Evolutionary conservation across 2,797 vertebrate species (phyloP).

Genomic region (Petrocephalus schoutedeni): DNA sequence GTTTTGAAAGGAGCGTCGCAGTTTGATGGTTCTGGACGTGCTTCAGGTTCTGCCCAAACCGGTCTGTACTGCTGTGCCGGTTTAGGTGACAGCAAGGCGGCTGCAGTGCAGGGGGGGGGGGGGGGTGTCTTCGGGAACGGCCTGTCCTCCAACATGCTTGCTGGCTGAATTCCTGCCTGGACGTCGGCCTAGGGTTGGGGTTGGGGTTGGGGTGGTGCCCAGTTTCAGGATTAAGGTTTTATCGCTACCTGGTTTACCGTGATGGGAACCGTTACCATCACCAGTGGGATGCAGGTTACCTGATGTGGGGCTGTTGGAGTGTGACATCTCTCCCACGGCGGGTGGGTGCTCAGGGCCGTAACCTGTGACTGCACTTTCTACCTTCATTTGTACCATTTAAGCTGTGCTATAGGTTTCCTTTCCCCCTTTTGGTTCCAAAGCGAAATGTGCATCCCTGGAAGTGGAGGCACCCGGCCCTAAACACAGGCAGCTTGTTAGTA

Average conservation of each 20-base stretch:
- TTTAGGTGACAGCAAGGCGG: background rate
- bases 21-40: background rate
- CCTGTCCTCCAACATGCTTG: background rate
- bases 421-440: background rate
- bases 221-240: background rate
- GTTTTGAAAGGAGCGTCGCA: background rate
- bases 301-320: background rate
- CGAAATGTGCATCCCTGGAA: background rate
- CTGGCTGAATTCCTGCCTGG: background rate
- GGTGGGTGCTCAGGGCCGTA: background rate
- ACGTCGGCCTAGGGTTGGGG: no score
- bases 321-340: background rate
- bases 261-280: background rate
- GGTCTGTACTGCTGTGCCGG: background rate
- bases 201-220: background rate
- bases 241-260: background rate
- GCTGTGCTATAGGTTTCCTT: background rate
- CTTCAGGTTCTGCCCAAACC: background rate
- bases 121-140: background rate
- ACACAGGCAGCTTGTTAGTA: background rate
- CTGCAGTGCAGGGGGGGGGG: background rate
- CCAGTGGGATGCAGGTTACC: background rate
- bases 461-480: background rate
- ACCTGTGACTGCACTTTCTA: background rate
- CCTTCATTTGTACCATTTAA: background rate